Evolutionary conservation across 1,140 invertebrate genomes (phyloP).

Genomic region (Gonioctena quinquepunctata): DNA sequence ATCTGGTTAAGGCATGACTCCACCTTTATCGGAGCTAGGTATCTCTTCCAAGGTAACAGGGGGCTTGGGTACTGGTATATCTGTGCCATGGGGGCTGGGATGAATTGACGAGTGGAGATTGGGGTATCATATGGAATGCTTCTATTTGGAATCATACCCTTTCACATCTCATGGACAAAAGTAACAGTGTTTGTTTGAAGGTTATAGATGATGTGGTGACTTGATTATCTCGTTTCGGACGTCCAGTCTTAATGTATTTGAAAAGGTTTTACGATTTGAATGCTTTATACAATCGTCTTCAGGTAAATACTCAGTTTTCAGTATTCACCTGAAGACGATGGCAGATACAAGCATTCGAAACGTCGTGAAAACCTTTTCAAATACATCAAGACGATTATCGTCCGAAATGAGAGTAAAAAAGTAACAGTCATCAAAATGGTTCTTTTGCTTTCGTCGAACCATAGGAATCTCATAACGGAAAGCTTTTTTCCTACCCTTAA

Average conservation of each 20-base stretch:
- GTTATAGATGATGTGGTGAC: too few species aligned
- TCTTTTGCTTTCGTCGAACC: background rate
- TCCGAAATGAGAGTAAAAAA: too few species aligned
- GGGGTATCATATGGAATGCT: background rate
- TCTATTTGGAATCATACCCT: background rate
- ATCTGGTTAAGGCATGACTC: slow-evolving; percentile 2
- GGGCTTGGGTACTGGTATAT: slow-evolving; percentile 18
- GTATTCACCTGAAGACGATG: too few species aligned
- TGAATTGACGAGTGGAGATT: background rate
- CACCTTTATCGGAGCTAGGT: slow-evolving; percentile 10
- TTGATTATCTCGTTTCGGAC: too few species aligned
- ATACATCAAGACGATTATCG: too few species aligned
- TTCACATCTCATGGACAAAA: background rate
- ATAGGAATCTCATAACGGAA: background rate
- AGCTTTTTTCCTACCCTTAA: background rate
- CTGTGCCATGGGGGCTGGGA: slow-evolving; percentile 3
- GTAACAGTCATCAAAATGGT: background rate
- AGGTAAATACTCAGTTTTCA: too few species aligned
- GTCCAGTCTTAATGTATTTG: too few species aligned
- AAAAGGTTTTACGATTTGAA: too few species aligned
- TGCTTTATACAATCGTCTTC: too few species aligned
- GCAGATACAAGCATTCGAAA: too few species aligned
- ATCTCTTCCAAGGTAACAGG: slow-evolving; percentile 16
- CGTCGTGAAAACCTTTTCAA: too few species aligned
- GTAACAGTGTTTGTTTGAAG: too few species aligned